Conservation (phyloP, 2,113 vertebrate genomes). For the Protobothrops flavoviridis region DNA sequence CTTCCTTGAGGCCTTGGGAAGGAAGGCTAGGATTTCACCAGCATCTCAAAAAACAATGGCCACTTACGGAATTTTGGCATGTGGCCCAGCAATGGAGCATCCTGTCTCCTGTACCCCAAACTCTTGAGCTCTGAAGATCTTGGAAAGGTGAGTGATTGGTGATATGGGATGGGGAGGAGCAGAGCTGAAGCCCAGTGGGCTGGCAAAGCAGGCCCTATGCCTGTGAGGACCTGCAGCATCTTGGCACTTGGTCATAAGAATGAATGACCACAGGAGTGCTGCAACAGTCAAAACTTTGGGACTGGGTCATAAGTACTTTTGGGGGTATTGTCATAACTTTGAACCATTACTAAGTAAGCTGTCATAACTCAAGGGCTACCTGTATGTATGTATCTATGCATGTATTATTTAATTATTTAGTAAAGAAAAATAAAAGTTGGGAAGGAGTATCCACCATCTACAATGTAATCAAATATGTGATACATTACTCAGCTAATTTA, state of each 20-base stretch:
- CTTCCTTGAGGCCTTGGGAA: neutral
- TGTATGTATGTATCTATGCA: neutral
- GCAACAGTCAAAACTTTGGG: neutral
- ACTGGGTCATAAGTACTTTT: neutral
- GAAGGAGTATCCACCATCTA: neutral
- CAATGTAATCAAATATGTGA: neutral
- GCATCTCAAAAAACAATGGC: neutral
- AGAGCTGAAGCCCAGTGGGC: neutral
- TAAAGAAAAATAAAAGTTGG: neutral
- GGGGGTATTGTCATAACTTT: neutral
- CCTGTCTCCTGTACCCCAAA: neutral
- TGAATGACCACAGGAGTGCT: neutral
- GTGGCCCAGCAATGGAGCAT: neutral
- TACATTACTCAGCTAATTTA: constrained; percentile 10
- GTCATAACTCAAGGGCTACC: neutral
- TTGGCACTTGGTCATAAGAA: neutral
- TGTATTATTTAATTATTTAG: neutral
- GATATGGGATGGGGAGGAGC: neutral
- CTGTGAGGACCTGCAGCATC: neutral
- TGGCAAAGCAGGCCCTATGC: neutral
- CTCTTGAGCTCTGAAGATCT: neutral
- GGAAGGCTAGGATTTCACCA: neutral
- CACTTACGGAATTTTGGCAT: neutral
- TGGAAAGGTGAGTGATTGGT: neutral
- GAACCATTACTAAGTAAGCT: neutral